Percentiles rank a stretch among this genome's conserved stretches.
These are phyloP conservation scores for Myotis yumanensis DNA, from an alignment of 2,113 vertebrate species.

Conservation along the genomic window DNA sequence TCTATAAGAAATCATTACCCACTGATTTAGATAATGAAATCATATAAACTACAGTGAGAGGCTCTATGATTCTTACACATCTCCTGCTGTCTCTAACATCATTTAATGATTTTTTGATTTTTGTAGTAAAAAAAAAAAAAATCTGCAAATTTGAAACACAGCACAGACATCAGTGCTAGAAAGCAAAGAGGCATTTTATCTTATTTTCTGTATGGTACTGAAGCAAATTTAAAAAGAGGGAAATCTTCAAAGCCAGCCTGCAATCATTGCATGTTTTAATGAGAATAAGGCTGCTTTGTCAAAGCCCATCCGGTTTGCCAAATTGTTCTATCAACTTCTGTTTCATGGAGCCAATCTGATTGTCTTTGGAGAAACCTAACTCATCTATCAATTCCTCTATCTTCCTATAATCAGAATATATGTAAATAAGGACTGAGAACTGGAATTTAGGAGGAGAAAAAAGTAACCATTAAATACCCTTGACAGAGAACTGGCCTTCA, in stretches of 20 bases:
- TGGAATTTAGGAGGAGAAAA: neutral
- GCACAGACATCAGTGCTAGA: conserved; percentile 44
- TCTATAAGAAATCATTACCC: conserved; percentile 68
- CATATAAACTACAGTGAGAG: conserved; percentile 54
- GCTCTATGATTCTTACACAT: conserved; percentile 43
- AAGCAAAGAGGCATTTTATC: conserved; percentile 54
- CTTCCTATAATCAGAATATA: neutral
- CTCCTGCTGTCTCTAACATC: conserved; percentile 55
- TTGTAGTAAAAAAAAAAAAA: conserved; percentile 49
- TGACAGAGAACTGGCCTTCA: neutral
- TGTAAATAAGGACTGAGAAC: neutral
- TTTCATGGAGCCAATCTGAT: neutral
- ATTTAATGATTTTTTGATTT: conserved; percentile 65
- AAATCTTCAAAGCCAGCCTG: conserved; percentile 58
- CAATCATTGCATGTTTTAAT: neutral
- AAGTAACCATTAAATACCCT: neutral
- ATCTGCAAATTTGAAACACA: conserved; percentile 45
- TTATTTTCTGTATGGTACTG: conserved; percentile 53
- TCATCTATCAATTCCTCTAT: neutral
- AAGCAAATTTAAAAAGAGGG: conserved; percentile 54
- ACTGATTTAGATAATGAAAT: conserved; percentile 77
- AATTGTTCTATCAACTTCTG: neutral
- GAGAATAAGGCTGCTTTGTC: neutral
- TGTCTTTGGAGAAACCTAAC: neutral
- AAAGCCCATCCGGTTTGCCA: neutral